These are phyloP conservation scores for Yasuhikotakia modesta DNA, from an alignment of 2,797 vertebrate species.

Conservation along the genomic window DNA sequence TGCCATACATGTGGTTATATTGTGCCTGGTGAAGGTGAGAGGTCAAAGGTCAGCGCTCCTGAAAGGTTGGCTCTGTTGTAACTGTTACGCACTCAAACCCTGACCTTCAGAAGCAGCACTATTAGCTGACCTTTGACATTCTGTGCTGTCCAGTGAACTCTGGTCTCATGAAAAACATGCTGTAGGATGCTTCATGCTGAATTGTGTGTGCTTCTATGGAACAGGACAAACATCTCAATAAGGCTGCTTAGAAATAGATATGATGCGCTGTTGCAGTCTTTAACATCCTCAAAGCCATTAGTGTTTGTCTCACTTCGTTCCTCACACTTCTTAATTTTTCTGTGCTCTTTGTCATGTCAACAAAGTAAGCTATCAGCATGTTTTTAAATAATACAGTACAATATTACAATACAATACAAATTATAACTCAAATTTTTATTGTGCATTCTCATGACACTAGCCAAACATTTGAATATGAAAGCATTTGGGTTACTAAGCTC, in stretches of 20 bases:
- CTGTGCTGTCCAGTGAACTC: constrained; percentile 64
- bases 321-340: neutral
- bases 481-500: too few species aligned
- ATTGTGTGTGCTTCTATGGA: constrained; percentile 60
- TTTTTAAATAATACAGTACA: too few species aligned
- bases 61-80: constrained; percentile 63
- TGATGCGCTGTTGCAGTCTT: neutral
- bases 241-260: neutral
- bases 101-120: constrained; percentile 71
- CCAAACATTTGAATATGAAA: too few species aligned
- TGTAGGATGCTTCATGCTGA: constrained; percentile 65
- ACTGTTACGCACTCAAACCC: constrained; percentile 61
- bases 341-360: too few species aligned
- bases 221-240: constrained; percentile 11
- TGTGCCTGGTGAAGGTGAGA: constrained; percentile 64
- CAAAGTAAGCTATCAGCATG: too few species aligned
- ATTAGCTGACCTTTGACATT: constrained; percentile 78
- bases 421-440: too few species aligned
- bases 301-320: neutral
- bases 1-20: constrained; percentile 48
- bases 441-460: too few species aligned
- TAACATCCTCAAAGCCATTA: neutral
- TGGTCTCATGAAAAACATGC: constrained; percentile 65
- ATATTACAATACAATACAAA: too few species aligned
- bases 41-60: constrained; percentile 68